Conservation (phyloP, 2,888 invertebrate species). For the Dryadula phaetusa region DNA sequence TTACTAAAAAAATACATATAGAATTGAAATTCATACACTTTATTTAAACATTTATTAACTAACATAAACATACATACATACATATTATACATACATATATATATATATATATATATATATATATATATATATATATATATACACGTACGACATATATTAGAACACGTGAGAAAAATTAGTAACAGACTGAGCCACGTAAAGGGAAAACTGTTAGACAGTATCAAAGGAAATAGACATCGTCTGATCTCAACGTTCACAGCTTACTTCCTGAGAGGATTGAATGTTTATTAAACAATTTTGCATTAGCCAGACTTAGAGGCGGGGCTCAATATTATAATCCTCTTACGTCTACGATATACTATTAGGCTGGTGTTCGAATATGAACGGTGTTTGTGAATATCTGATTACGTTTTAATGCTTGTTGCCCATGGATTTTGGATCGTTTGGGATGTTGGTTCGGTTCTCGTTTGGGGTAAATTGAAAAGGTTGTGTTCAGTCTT, state of each 20-base stretch:
- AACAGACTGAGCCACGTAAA: not conserved
- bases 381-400: conserved; percentile 7
- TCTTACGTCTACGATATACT: conserved; percentile 57
- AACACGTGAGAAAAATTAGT: not conserved
- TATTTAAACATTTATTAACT: too few species aligned
- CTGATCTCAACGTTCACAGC: conserved; percentile 35
- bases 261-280: conserved; percentile 48
- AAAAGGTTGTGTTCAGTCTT: too few species aligned
- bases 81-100: too few species aligned
- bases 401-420: not conserved
- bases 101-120: too few species aligned
- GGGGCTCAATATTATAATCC: conserved; percentile 59
- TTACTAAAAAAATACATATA: too few species aligned
- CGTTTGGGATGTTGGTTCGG: not conserved
- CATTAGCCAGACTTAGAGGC: conserved; percentile 55
- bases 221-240: conserved; percentile 27
- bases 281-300: conserved; percentile 64
- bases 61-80: too few species aligned
- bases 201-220: conserved; percentile 4
- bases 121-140: too few species aligned
- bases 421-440: too few species aligned
- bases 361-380: conserved; percentile 5
- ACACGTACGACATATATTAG: too few species aligned
- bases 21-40: too few species aligned
- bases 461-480: not conserved